phyloP scores from a whole-genome alignment of 2,113 vertebrate genomes.

The Procavia capensis region DNA sequence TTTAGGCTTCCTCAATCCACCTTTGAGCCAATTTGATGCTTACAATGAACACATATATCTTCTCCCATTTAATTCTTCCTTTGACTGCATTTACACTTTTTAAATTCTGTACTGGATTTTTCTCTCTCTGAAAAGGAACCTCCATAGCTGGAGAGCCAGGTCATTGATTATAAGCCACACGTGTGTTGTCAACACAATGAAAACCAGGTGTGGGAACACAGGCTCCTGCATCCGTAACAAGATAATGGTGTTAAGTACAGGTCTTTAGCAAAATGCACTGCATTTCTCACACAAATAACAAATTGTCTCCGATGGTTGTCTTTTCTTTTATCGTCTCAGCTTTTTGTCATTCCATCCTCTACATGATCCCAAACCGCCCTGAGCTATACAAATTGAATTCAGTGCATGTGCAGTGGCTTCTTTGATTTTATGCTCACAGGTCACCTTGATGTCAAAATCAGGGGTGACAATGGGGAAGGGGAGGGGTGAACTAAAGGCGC shows the following conservation, averaged over 20 bases:
- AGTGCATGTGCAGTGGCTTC: background rate
- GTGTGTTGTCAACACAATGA: slow-evolving; percentile 69
- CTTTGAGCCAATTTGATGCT: background rate
- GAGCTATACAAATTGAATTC: slow-evolving; percentile 47
- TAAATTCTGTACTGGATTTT: background rate
- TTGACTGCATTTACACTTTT: slow-evolving; percentile 47
- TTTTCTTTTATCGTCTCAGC: slow-evolving; percentile 64
- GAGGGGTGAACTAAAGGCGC: background rate
- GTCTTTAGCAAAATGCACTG: slow-evolving; percentile 61
- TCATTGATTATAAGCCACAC: slow-evolving; percentile 77
- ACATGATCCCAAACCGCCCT: slow-evolving; percentile 29
- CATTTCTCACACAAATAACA: background rate
- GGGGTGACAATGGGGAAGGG: background rate
- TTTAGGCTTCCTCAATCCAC: background rate
- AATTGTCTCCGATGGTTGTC: background rate
- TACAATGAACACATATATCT: background rate
- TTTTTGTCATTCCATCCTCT: slow-evolving; percentile 48
- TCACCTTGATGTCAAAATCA: background rate
- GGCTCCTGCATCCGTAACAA: slow-evolving; percentile 52
- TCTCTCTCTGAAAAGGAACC: slow-evolving; percentile 52
- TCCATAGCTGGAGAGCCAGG: background rate
- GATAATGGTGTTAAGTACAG: slow-evolving; percentile 58
- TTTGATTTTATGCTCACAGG: background rate
- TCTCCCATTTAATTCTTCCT: slow-evolving; percentile 1
- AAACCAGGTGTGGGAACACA: slow-evolving; percentile 28